A percentile compares a stretch with the other conserved stretches of the same genome.
Conservation (phyloP, 2,888 invertebrate species). For the Epinotia ramella region DNA sequence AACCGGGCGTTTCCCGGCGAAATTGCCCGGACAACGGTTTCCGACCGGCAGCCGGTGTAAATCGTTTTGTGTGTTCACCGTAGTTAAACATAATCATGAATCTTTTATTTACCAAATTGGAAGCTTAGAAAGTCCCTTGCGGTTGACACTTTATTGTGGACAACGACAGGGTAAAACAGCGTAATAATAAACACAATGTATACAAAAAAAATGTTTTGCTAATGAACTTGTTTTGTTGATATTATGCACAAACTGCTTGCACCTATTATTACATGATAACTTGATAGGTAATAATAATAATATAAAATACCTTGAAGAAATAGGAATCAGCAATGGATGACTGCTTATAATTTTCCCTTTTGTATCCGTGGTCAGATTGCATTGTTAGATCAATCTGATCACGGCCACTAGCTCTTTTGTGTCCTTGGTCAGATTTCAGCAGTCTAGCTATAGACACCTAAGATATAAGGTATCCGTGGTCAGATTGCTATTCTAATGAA, state of each 20-base stretch:
- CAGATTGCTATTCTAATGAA: no score
- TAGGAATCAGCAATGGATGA: background rate
- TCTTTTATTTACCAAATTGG: background rate
- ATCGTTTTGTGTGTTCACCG: constrained; percentile 6
- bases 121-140: background rate
- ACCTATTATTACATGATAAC: background rate
- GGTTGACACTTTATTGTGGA: background rate
- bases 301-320: background rate
- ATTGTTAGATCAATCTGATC: no score
- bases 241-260: background rate
- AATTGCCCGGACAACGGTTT: constrained; percentile 15
- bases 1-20: constrained; percentile 17
- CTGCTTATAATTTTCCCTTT: no score
- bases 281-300: background rate
- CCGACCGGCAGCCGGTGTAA: constrained; percentile 5
- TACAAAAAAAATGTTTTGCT: no score
- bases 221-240: no score
- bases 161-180: no score
- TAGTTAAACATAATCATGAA: background rate
- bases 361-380: no score
- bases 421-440: no score
- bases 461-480: no score
- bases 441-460: no score
- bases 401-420: no score
- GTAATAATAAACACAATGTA: no score